Evolutionary conservation across 2,113 vertebrate genomes (phyloP).

Genomic region (Atherinomorus stipes): DNA sequence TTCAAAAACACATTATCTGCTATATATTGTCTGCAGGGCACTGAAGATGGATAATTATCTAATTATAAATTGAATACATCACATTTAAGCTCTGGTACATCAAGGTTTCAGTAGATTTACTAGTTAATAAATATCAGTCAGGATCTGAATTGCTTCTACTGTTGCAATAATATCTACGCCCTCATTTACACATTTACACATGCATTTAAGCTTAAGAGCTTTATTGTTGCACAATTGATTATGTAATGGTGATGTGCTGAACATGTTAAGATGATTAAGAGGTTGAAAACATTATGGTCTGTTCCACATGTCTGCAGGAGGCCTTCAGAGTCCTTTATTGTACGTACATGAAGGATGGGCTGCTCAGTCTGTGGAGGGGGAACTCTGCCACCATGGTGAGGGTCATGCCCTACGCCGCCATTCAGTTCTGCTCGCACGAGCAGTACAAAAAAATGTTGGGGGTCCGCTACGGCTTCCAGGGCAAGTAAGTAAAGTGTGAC

Average conservation of each 20-base stretch:
- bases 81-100: too few relatives aligned
- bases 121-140: neutral
- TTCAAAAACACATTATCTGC: too few relatives aligned
- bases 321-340: slow-evolving; percentile 92
- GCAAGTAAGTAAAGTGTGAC: slow-evolving; percentile 86
- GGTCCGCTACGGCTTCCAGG: slow-evolving; percentile 89
- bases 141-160: neutral
- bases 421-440: slow-evolving; percentile 97
- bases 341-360: slow-evolving; percentile 91
- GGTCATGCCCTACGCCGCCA: slow-evolving; percentile 95
- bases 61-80: too few relatives aligned
- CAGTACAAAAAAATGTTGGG: slow-evolving; percentile 94
- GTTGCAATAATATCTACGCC: neutral
- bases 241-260: neutral
- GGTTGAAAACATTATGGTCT: neutral
- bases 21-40: neutral
- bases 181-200: neutral
- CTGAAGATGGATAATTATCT: neutral
- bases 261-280: neutral
- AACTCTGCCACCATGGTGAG: slow-evolving; percentile 98
- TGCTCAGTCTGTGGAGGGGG: slow-evolving; percentile 95
- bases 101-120: too few relatives aligned
- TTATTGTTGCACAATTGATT: neutral
- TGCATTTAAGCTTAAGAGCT: neutral
- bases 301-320: slow-evolving; percentile 80